Base-by-base conservation (phyloP, 2,888 invertebrate species). In the Cosmia trapezina region DNA sequence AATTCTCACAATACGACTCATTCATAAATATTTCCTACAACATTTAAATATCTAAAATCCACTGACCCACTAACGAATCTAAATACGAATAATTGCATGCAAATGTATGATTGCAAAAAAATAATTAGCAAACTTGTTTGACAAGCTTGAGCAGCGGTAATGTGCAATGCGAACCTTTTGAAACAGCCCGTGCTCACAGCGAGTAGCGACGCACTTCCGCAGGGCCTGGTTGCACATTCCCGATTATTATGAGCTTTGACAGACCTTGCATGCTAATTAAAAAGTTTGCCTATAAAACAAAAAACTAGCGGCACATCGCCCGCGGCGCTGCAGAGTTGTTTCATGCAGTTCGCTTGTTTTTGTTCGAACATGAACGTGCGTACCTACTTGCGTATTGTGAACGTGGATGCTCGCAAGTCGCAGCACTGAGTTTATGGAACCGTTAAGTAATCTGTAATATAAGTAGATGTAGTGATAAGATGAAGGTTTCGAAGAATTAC, bases 221-320 rank as follows among this genome's bases (percentile, higher is more conserved):
- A 57, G 49, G 60, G 49, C 60, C 54, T 54, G 66, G 70, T 76
- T 81, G 77, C 80, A 78, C 79, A 88, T 87, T 87, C 85, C 83
- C 78, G 86, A 87, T 89, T 88, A 89, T 88, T 90, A 87, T 86
- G 82, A 81, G 89, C 93, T 93, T 93, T 93, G 92, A 93, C 92
- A 90, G 86, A 83, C 90, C 88, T 89, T 84, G 90, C 93, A 90
- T 92, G 87, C 84, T 91, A 91, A 92, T 92, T 91, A 89, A 91
- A 91, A 89, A 87, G 80, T 87, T 83, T 80, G 80, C 73, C 69
- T 81, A 79, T 66, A 72, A 85, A 78, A 83, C 79, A 80, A 79
- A 80, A 83, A 86, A 73, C 73, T 73, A 76, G 64, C 76, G 53
- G 59, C 63, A 72, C 70, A 65, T 59, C 74, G 76, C 81, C 63